phyloP scores from a whole-genome alignment of 2,888 invertebrate species.

The Pseudococcus longispinus region DNA sequence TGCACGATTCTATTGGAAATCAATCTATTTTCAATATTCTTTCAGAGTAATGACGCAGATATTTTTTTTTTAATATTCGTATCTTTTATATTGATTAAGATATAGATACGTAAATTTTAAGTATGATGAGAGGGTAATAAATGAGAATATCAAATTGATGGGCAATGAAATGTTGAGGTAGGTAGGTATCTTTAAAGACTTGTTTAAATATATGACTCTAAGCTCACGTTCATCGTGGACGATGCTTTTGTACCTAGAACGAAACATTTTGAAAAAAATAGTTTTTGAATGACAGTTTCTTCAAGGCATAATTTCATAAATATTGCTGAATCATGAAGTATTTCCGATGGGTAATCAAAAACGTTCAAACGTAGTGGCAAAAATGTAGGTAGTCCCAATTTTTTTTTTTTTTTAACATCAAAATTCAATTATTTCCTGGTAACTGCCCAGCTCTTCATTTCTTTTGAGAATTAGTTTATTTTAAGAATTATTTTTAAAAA shows the following conservation, averaged over 20 bases:
- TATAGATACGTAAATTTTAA: background rate
- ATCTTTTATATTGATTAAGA: background rate
- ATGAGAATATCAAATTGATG: background rate
- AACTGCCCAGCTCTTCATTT: too few relatives aligned
- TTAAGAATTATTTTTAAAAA: too few relatives aligned
- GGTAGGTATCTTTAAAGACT: background rate
- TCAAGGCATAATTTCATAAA: background rate
- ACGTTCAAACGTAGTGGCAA: background rate
- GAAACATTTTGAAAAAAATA: background rate
- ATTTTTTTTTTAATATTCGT: too few relatives aligned
- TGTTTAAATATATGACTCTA: background rate
- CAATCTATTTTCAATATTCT: too few relatives aligned
- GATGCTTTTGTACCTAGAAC: background rate
- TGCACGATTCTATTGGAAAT: too few relatives aligned
- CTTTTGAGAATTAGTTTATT: too few relatives aligned
- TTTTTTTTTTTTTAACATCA: too few relatives aligned
- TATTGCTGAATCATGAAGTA: background rate
- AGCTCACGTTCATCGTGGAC: background rate
- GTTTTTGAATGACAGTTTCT: too few relatives aligned
- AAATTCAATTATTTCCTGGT: too few relatives aligned
- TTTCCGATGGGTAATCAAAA: background rate
- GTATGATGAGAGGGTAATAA: background rate
- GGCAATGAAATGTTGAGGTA: background rate
- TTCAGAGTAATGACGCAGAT: too few relatives aligned
- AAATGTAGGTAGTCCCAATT: background rate